Percentiles rank a stretch among this genome's conserved stretches.
Evolutionary conservation across 2,113 vertebrate genomes (phyloP).

Genomic region (Addax nasomaculatus): DNA sequence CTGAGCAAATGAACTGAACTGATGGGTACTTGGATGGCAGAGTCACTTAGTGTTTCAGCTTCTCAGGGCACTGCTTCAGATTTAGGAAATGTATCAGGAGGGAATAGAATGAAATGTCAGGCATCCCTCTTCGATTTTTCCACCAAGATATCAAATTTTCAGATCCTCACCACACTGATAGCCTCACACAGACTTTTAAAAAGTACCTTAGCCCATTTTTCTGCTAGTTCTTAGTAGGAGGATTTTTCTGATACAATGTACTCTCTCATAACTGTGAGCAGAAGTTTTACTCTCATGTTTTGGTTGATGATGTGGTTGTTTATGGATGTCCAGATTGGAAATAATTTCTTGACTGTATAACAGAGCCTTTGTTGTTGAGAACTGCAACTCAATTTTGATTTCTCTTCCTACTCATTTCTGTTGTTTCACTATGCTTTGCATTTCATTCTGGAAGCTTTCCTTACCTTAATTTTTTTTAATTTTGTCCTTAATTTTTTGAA

Average conservation of each 20-base stretch:
- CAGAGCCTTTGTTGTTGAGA: not conserved
- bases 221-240: not conserved
- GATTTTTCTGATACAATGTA: not conserved
- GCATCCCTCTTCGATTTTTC: not conserved
- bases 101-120: not conserved
- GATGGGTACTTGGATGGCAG: not conserved
- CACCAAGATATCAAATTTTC: not conserved
- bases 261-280: not conserved
- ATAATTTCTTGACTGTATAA: not conserved
- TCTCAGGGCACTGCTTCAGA: not conserved
- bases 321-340: not conserved
- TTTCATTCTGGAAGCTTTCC: not conserved
- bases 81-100: not conserved
- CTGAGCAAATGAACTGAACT: no score
- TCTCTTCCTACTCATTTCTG: not conserved
- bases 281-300: not conserved
- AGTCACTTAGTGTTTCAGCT: not conserved
- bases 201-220: not conserved
- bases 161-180: not conserved
- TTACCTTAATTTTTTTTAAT: not conserved
- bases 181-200: not conserved
- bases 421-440: not conserved
- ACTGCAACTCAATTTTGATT: not conserved
- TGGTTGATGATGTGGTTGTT: not conserved
- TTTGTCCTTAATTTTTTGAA: not conserved